Base-by-base conservation (phyloP, 2,888 invertebrate species). In the Eristalis tenax region DNA sequence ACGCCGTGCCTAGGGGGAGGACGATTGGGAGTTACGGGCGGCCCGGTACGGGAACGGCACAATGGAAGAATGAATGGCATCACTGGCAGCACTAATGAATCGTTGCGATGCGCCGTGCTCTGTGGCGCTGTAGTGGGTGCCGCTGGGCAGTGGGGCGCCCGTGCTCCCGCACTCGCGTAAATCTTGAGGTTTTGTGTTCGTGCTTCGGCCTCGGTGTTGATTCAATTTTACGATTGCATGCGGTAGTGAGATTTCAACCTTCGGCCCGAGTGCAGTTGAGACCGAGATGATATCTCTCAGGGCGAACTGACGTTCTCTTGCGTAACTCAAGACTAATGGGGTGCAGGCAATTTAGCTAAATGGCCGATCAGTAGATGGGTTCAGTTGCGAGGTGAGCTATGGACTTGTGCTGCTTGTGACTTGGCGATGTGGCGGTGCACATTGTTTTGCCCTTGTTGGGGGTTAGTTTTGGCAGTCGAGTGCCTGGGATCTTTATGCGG, bases 191-290 rank as follows among this genome's bases (percentile, higher is more conserved):
- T 73, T 85, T 64, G 64, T 64, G 63, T 77, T 77, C 77, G 77
- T 77, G 85, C 68, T n/a, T 74, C 64, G 81, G 76, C 71, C 8
- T 10, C 69, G 76, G 78, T 82, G 77, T 82, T 86, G 82, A 86
- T 83, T 86, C 61, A 86, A 86, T 82, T 86, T 86, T 74, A 74
- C 81, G 74, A 77, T 73, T 81, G 80, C 71, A 57, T 4, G 32
- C 71, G 57, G 70, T 26, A 70, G 64, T 76, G 79, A 64, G 77
- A 85, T 85, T 77, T 83, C 38, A 82, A 86, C 82, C 86, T 83
- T 79, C 57, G 68, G 57, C 26, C 26, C 56, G 56, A 13, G 50
- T 83, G 71, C 57, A 61, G 66, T 68, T 35, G 65, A 40, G 26
- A 74, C 40, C 56, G 22, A 38, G 68, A 68, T 61, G 18, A 64